Evolutionary conservation across 2,888 invertebrate genomes (phyloP).

Genomic region (Drosophila neotestacea): DNA sequence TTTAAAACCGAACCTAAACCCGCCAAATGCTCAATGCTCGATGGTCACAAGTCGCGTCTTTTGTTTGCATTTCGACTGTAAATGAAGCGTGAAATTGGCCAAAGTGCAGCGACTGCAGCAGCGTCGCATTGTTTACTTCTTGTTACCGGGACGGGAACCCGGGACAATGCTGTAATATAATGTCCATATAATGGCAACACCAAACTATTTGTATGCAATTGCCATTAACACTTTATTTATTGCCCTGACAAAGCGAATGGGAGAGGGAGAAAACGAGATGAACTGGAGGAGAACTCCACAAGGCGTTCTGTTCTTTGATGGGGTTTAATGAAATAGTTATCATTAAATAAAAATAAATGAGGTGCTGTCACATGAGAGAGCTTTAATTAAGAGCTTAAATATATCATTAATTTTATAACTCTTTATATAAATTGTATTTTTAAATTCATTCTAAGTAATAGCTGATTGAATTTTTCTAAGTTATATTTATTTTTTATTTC

Average conservation of each 20-base stretch:
- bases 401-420: too few relatives aligned
- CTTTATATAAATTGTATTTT: too few relatives aligned
- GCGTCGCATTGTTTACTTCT: conserved; percentile 81
- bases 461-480: too few relatives aligned
- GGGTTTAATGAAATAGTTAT: conserved; percentile 70
- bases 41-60: conserved; percentile 48
- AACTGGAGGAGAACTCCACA: not conserved
- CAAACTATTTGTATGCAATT: conserved; percentile 81
- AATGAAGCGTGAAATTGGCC: conserved; percentile 84
- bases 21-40: conserved; percentile 50
- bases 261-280: conserved; percentile 3
- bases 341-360: conserved; percentile 55
- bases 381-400: too few relatives aligned
- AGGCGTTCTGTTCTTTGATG: conserved; percentile 1
- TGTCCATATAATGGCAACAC: conserved; percentile 75
- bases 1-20: not conserved
- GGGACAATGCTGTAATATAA: conserved; percentile 52
- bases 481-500: too few relatives aligned
- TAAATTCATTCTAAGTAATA: too few relatives aligned
- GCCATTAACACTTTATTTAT: conserved; percentile 83
- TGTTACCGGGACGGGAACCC: conserved; percentile 57
- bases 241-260: conserved; percentile 39
- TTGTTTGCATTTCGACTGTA: conserved; percentile 75
- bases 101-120: conserved; percentile 72
- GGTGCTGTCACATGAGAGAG: conserved; percentile 4